phyloP scores from a whole-genome alignment of 2,888 invertebrate species.

The Nomada goodeniana region DNA sequence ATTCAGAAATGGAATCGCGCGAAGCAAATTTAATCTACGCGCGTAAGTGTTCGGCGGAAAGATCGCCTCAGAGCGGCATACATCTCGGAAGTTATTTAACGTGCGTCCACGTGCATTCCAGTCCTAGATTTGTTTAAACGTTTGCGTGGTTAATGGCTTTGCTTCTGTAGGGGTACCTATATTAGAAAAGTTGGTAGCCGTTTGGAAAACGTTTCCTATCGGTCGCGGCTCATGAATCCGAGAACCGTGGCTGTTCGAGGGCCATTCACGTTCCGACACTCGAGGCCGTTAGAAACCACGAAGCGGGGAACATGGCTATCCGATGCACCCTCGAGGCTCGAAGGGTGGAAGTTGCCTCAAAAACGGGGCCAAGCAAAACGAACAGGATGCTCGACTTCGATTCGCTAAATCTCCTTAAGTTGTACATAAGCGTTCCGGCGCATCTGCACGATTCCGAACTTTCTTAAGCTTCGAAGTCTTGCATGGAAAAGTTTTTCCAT shows the following conservation, averaged over 20 bases:
- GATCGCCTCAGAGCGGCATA: too few species aligned
- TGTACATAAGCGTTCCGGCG: constrained; percentile 59
- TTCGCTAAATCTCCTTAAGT: constrained; percentile 64
- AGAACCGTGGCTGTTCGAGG: neutral
- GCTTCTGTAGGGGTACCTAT: too few species aligned
- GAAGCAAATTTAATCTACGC: too few species aligned
- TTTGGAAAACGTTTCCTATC: constrained; percentile 1
- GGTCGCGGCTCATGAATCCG: constrained; percentile 20
- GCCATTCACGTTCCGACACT: neutral
- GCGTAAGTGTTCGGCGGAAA: too few species aligned
- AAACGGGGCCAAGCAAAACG: constrained; percentile 21
- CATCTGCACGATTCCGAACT: constrained; percentile 64
- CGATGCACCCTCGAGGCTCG: constrained; percentile 3
- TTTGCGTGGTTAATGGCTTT: too few species aligned
- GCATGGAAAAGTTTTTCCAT: constrained; percentile 61
- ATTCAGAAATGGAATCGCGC: too few species aligned
- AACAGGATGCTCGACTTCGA: constrained; percentile 31
- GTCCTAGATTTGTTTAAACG: too few species aligned
- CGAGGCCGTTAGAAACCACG: constrained; percentile 25
- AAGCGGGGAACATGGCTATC: neutral
- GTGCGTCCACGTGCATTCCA: too few species aligned
- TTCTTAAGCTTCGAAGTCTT: constrained; percentile 49
- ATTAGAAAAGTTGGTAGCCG: neutral
- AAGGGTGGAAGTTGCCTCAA: neutral
- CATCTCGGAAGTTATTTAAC: too few species aligned